Base-by-base conservation (phyloP, 64 coral and sea anemone species). In the Porites australiensis region DNA sequence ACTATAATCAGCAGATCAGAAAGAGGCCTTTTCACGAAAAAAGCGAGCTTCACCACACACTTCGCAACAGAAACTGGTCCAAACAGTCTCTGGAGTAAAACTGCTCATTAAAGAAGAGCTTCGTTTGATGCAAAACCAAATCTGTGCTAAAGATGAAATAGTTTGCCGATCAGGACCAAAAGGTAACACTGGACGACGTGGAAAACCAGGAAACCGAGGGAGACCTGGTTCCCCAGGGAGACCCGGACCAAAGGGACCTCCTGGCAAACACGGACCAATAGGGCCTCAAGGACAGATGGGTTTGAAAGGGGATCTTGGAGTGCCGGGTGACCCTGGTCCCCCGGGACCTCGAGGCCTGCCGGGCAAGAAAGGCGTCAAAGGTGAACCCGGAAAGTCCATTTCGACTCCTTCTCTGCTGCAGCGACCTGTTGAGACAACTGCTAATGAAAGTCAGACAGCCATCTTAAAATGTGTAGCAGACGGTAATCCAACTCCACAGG, bases 231-330 rank as follows among this genome's bases (percentile, higher is more conserved):
- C 91, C 6, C 67, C 66, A 14, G 91, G 91, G 18, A 88, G 63
- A 23, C 51, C 61, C 18, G 83, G 89, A 48, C 64, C n/a, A 22
- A 21, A 51, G 45, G 89, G 89, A 27, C 62, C 37, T 13, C 11
- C 44, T 8, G 90, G 90, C 8, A 43, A 67, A 3, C 52, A 15
- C 5, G 90, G 82, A 15, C 20, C n/a, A 78, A 93, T 83, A 60
- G 91, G 91, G 8, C 61, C 83, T 79, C 66, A 79, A 13, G 82
- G 83, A 45, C 59, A 57, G 19, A 66, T 4, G 47, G 91, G 91
- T 52, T 51, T 49, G 20, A 79, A 12, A 64, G 91, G 91, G 2
- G 45, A 15, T 44, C 19, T 48, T 37, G 82, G 82, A 57, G 53
- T 84, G 44, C 79, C 72, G 65, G 80, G 80, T 64, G 43, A 72